Conservation (phyloP, 53 echinoderm and acorn worm genomes). For the Mesocentrotus franciscanus region DNA sequence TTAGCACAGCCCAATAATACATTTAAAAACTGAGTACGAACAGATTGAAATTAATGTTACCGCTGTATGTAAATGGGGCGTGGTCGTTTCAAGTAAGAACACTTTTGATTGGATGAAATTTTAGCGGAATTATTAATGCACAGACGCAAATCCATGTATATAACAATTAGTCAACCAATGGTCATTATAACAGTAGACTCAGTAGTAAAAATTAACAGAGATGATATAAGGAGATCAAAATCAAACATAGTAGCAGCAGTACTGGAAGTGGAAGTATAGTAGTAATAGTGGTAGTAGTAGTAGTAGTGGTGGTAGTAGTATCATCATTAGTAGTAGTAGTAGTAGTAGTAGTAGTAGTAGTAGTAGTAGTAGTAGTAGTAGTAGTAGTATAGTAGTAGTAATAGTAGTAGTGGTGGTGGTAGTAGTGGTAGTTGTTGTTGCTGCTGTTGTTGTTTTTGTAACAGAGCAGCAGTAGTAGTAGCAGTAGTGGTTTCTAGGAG, state of each 20-base stretch:
- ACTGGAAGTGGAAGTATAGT: not conserved
- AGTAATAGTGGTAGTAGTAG: constrained; percentile 1
- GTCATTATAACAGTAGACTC: too few relatives aligned
- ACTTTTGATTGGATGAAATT: too few relatives aligned
- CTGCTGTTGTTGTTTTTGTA: not conserved
- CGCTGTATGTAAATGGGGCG: too few relatives aligned
- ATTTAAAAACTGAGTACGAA: too few relatives aligned
- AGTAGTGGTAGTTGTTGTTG: not conserved
- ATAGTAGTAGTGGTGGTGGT: too few relatives aligned
- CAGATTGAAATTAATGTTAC: too few relatives aligned
- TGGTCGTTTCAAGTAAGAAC: too few relatives aligned
- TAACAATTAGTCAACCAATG: too few relatives aligned
- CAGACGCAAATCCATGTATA: too few relatives aligned
- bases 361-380: constrained; percentile 34
- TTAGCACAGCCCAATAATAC: too few relatives aligned
- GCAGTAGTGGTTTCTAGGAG: not conserved
- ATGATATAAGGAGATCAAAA: not conserved
- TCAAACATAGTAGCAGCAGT: not conserved
- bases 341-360: constrained; percentile 24
- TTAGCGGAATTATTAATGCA: too few relatives aligned
- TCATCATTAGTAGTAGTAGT: not conserved
- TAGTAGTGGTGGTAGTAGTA: not conserved
- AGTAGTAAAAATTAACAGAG: too few relatives aligned
- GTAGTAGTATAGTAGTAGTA: not conserved
- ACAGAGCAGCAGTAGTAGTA: not conserved